These are phyloP conservation scores for Sycophila texana DNA, from an alignment of 2,888 invertebrate genomes.

Conservation along the genomic window DNA sequence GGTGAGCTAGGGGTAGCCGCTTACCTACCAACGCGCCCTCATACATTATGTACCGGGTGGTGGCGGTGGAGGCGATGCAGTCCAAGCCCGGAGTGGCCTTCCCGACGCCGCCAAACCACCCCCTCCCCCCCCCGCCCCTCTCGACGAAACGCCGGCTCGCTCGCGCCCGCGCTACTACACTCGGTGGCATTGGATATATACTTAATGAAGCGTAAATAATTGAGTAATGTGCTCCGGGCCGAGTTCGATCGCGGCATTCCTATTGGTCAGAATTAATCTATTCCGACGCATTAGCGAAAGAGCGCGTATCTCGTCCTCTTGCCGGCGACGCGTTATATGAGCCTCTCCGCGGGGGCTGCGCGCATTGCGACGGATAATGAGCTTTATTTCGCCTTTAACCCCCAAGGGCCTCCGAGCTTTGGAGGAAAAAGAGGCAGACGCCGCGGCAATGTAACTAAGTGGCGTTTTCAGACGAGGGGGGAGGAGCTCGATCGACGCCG, in stretches of 20 bases:
- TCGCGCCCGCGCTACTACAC: slow-evolving; percentile 62
- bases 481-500: slow-evolving; percentile 57
- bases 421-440: slow-evolving; percentile 57
- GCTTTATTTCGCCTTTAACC: slow-evolving; percentile 28
- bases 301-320: background rate
- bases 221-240: slow-evolving; percentile 76
- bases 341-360: background rate
- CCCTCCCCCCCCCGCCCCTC: slow-evolving; percentile 46
- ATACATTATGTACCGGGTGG: slow-evolving; percentile 72
- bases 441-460: slow-evolving; percentile 67
- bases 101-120: slow-evolving; percentile 49
- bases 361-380: slow-evolving; percentile 27
- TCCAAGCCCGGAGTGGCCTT: slow-evolving; percentile 55
- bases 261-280: slow-evolving; percentile 76
- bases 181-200: slow-evolving; percentile 75
- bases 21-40: slow-evolving; percentile 73
- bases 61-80: slow-evolving; percentile 49
- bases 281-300: slow-evolving; percentile 73
- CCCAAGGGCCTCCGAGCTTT: background rate
- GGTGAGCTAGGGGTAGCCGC: slow-evolving; percentile 69
- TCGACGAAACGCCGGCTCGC: slow-evolving; percentile 56
- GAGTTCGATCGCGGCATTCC: slow-evolving; percentile 73
- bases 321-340: background rate
- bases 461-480: slow-evolving; percentile 69
- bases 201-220: slow-evolving; percentile 76